phyloP scores from a whole-genome alignment of 1,140 invertebrate species.

The Lordiphosa stackelbergi region DNA sequence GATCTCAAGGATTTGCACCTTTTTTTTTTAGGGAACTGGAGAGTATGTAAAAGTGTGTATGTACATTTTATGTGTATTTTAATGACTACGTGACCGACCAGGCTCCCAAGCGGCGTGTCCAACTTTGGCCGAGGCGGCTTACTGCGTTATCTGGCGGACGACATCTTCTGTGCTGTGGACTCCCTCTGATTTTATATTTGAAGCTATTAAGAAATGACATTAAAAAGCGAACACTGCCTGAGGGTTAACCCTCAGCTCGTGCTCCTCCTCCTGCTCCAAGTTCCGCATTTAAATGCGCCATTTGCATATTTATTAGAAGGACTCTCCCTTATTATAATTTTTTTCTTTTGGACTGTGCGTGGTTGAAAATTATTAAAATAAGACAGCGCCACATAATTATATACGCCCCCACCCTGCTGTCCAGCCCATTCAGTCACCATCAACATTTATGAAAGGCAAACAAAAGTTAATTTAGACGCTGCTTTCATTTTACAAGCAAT shows the following conservation, averaged over 20 bases:
- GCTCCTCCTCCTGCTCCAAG: constrained; percentile 3
- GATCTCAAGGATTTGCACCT: constrained; percentile 73
- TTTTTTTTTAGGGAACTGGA: constrained; percentile 39
- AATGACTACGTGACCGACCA: constrained; percentile 52
- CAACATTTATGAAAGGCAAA: constrained; percentile 67
- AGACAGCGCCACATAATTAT: constrained; percentile 73
- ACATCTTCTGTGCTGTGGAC: constrained; percentile 41
- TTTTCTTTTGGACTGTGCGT: constrained; percentile 22
- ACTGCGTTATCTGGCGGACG: constrained; percentile 59
- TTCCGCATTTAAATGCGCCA: constrained; percentile 67
- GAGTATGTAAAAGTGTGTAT: constrained; percentile 21
- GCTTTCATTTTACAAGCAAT: constrained; percentile 76
- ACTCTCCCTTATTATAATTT: constrained; percentile 18
- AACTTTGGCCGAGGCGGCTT: constrained; percentile 48
- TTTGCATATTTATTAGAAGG: constrained; percentile 75
- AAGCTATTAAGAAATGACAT: constrained; percentile 74
- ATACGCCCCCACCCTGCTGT: not conserved
- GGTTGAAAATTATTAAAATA: constrained; percentile 61
- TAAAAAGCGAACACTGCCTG: constrained; percentile 49
- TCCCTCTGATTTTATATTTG: constrained; percentile 61
- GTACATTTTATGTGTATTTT: constrained; percentile 35
- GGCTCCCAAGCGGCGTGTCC: constrained; percentile 50
- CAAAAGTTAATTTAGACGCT: constrained; percentile 76
- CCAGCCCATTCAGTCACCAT: constrained; percentile 1
- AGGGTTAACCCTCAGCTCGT: constrained; percentile 5